These are phyloP conservation scores for Caranx melampygus DNA, from an alignment of 2,113 vertebrate genomes.

Conservation along the genomic window DNA sequence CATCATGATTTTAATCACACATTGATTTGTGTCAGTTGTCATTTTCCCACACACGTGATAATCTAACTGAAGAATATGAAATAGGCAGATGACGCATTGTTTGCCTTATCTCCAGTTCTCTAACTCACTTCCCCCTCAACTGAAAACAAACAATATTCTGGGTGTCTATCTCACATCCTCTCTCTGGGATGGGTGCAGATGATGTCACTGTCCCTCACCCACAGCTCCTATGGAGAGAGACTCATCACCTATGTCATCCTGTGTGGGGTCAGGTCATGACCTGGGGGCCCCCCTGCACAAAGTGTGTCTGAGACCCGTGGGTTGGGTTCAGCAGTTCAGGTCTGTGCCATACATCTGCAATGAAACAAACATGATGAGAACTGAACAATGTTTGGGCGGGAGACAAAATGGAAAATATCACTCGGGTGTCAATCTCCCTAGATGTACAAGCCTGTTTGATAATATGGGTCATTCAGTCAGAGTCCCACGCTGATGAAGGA, in stretches of 20 bases:
- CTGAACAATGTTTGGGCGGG: constrained; percentile 9
- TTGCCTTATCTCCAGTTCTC: constrained; percentile 61
- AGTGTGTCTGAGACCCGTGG: constrained; percentile 37
- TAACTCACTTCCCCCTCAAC: constrained; percentile 23
- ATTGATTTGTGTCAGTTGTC: constrained; percentile 22
- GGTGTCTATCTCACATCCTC: constrained; percentile 60
- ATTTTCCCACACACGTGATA: neutral
- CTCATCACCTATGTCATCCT: constrained; percentile 44
- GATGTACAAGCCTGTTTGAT: neutral
- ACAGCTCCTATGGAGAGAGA: constrained; percentile 3
- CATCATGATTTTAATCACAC: constrained; percentile 1
- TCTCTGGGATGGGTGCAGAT: constrained; percentile 5
- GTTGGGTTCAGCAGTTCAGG: constrained; percentile 37
- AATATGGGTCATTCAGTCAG: neutral
- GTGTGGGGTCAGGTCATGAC: neutral
- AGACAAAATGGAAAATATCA: constrained; percentile 13
- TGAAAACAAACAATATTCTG: constrained; percentile 62
- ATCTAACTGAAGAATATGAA: constrained; percentile 45
- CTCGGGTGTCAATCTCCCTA: constrained; percentile 8
- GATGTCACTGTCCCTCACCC: constrained; percentile 42
- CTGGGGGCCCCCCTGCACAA: constrained; percentile 15
- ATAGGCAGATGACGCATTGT: constrained; percentile 57
- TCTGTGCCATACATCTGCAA: constrained; percentile 2
- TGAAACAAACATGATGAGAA: constrained; percentile 45
- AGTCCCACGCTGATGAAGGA: neutral